Base-by-base conservation (phyloP, 2,797 vertebrate species). In the Malurus leucopterus region DNA sequence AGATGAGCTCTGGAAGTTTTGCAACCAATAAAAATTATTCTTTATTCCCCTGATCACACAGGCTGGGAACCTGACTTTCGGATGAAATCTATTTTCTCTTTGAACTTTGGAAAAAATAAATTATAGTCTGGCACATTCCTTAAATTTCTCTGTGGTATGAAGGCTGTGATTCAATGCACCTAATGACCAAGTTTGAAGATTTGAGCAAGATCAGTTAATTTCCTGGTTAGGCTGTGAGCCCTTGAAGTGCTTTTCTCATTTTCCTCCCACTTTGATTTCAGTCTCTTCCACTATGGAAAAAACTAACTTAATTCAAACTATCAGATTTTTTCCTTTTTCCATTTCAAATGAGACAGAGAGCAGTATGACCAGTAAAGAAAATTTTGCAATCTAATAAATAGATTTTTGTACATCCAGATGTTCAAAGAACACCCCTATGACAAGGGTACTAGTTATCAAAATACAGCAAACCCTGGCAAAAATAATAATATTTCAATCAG, bases 401-500 rank as follows among this genome's bases (percentile, higher is more conserved):
- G 81, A 63, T 69, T 89, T 87, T 49, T 78, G 21, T 72, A 43
- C 75, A 68, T 59, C 65, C 62, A 83, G 62, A 80, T 83, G 67
- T 91, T 93, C 80, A 88, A 92, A 84, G 55, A 84, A 91, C 23
- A 65, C 8, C 22, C 44, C 38, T 76, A 27, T 11, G 13, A 46
- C 54, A 88, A 92, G 49, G n/a, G 63, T 67, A 32, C 53, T 63
- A 13, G 62, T 67, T 73, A 53, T n/a, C 41, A 93, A 92, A 87
- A 84, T 73, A 84, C 50, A 87, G 58, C 20, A 73, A 68, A 19
- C 13, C 8, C 15, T 67, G 32, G 29, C 27, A 70, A 86, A 88
- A 89, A 77, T 46, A 76, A 64, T 62, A 88, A 55, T 76, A 89
- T 80, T 95, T 93, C 64, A 86, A 88, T 84, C 90, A 85, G 32